Conservation (phyloP, 92 coral and sea anemone species). For the Umimayanthus kanabou region DNA sequence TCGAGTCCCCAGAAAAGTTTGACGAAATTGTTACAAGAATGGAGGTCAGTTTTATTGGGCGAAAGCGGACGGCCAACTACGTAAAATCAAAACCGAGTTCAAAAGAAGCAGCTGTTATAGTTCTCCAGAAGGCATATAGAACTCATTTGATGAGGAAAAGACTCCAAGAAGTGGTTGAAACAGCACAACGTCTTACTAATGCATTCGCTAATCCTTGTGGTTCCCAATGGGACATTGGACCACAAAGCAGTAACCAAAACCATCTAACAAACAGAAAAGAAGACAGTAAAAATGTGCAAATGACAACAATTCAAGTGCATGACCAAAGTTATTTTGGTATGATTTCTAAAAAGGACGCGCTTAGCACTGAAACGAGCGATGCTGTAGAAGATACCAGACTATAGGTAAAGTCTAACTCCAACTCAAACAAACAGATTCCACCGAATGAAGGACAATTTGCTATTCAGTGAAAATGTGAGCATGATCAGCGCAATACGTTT, state of each 20-base stretch:
- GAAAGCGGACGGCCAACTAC: slow-evolving; percentile 12
- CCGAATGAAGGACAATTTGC: no score
- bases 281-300: background rate
- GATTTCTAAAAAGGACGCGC: background rate
- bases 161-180: slow-evolving; percentile 22
- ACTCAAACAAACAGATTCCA: background rate
- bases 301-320: background rate
- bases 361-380: background rate
- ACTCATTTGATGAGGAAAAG: slow-evolving; percentile 14
- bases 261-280: background rate
- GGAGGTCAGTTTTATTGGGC: slow-evolving; percentile 69
- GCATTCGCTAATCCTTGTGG: background rate
- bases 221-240: background rate
- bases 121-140: slow-evolving; percentile 27
- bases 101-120: slow-evolving; percentile 15
- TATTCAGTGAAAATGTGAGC: background rate
- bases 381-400: background rate
- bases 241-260: background rate
- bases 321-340: background rate
- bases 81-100: slow-evolving; percentile 20
- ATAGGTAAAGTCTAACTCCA: background rate
- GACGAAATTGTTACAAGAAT: slow-evolving; percentile 72
- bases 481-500: no score
- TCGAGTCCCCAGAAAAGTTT: slow-evolving; percentile 83
- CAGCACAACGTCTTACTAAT: background rate